Conservation (phyloP, 2,113 vertebrate species). For the Oplegnathus fasciatus region DNA sequence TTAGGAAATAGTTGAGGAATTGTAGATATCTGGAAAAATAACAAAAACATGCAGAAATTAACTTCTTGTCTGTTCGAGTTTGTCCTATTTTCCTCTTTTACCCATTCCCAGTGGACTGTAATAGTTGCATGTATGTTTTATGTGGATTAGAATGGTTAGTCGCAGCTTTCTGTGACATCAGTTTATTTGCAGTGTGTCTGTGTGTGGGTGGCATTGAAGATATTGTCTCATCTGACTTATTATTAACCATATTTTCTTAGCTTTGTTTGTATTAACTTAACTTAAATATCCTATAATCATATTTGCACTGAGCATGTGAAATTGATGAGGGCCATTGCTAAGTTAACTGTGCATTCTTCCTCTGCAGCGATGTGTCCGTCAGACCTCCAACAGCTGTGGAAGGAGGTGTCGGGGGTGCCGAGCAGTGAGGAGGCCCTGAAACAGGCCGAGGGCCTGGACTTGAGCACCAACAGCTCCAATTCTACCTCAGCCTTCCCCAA, state of each 20-base stretch:
- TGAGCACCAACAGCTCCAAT: slow-evolving; percentile 96
- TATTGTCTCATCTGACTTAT: slow-evolving; percentile 10
- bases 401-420: slow-evolving; percentile 93
- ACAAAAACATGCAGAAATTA: slow-evolving; percentile 60
- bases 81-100: slow-evolving; percentile 34
- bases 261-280: slow-evolving; percentile 20
- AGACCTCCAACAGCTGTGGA: slow-evolving; percentile 98
- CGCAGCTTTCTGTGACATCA: background rate
- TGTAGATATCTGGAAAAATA: slow-evolving; percentile 53
- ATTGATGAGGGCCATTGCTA: background rate
- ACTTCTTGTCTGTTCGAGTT: slow-evolving; percentile 45
- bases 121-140: slow-evolving; percentile 35
- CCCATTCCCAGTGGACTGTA: slow-evolving; percentile 16
- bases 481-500: slow-evolving; percentile 97
- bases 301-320: slow-evolving; percentile 12
- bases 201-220: background rate
- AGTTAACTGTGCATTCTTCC: background rate
- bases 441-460: slow-evolving; percentile 95
- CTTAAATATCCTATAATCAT: background rate
- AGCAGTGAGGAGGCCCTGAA: slow-evolving; percentile 94
- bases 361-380: slow-evolving; percentile 93
- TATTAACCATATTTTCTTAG: slow-evolving; percentile 3
- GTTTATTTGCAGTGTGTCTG: slow-evolving; percentile 37
- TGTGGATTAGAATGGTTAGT: slow-evolving; percentile 16
- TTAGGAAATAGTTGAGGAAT: slow-evolving; percentile 46